Percentiles rank a stretch among this genome's conserved stretches.
Conservation (phyloP, 2,113 vertebrate species). For the Corythornis madagascariensis region DNA sequence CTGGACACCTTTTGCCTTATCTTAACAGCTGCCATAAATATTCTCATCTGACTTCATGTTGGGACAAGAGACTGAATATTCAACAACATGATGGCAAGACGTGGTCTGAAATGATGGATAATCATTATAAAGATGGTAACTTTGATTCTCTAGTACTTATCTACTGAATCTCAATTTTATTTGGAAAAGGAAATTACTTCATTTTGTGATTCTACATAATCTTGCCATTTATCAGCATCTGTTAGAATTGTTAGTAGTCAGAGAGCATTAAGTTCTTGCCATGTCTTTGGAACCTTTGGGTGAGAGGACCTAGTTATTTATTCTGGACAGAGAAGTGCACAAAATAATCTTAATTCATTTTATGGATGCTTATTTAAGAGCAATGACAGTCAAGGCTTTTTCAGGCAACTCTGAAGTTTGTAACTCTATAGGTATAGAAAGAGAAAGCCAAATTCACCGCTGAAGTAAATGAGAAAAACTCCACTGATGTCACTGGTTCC, state of each 20-base stretch:
- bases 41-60: background rate
- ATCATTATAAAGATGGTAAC: background rate
- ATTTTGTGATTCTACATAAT: background rate
- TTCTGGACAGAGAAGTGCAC: background rate
- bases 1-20: constrained; percentile 3
- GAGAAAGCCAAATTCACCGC: background rate
- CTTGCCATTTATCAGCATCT: background rate
- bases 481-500: background rate
- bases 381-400: background rate
- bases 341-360: background rate
- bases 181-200: constrained; percentile 6
- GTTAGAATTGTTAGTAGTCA: background rate
- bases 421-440: background rate
- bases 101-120: background rate
- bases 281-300: background rate
- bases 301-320: background rate
- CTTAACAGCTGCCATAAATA: constrained; percentile 50
- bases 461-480: background rate
- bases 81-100: background rate
- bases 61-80: background rate
- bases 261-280: background rate
- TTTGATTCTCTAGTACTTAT: background rate
- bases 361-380: background rate
- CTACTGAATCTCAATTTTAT: background rate
- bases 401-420: background rate